phyloP scores from a whole-genome alignment of 2,888 invertebrate genomes.

The Neelides folsomi region DNA sequence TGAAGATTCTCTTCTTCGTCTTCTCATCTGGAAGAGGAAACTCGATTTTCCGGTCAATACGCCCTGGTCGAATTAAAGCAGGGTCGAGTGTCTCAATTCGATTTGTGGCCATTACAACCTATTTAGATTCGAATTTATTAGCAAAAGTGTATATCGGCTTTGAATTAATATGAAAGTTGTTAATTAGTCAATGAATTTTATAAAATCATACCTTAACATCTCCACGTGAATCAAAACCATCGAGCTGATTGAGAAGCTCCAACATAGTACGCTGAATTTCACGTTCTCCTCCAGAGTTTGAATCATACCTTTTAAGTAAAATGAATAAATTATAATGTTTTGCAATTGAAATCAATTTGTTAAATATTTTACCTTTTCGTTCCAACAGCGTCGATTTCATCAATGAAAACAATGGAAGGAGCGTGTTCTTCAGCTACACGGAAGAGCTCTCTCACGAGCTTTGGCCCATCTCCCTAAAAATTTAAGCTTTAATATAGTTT shows the following conservation, averaged over 20 bases:
- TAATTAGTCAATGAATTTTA: neutral
- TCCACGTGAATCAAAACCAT: conserved; percentile 92
- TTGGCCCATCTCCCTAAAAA: conserved; percentile 79
- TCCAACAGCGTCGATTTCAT: conserved; percentile 72
- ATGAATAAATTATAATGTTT: neutral
- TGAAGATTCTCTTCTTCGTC: conserved; percentile 90
- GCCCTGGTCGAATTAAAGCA: conserved; percentile 92
- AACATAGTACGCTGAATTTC: conserved; percentile 99
- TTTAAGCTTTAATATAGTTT: too few relatives aligned
- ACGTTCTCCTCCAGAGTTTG: conserved; percentile 96
- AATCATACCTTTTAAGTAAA: conserved; percentile 62
- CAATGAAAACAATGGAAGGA: conserved; percentile 98
- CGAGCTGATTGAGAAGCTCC: conserved; percentile 93
- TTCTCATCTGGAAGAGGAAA: conserved; percentile 99
- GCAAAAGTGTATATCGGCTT: too few relatives aligned
- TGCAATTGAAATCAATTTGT: neutral
- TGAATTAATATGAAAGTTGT: too few relatives aligned
- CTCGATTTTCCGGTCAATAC: conserved; percentile 98
- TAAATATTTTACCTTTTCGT: conserved; percentile 17
- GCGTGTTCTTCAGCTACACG: conserved; percentile 99
- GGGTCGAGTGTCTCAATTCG: conserved; percentile 98
- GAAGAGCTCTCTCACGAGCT: conserved; percentile 91
- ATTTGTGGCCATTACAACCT: conserved; percentile 95
- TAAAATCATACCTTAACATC: conserved; percentile 73
- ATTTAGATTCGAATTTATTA: too few relatives aligned